Percentiles rank a stretch among this genome's conserved stretches.
These are phyloP conservation scores for Bruchidius siliquastri DNA, from an alignment of 2,888 invertebrate genomes.

Conservation along the genomic window DNA sequence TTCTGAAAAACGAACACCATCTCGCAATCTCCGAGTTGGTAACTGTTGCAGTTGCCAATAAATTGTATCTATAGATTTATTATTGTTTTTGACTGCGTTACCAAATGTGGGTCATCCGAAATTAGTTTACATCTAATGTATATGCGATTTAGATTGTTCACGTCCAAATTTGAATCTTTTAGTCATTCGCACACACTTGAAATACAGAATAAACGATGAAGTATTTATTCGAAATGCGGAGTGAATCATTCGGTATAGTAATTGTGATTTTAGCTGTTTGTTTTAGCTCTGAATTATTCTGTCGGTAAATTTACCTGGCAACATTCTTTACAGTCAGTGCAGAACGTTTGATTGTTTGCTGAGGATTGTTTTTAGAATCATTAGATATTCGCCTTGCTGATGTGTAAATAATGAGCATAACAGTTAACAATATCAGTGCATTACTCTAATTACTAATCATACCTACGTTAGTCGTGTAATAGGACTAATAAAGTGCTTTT, in stretches of 20 bases:
- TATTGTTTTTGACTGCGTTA: too few species aligned
- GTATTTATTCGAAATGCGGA: neutral
- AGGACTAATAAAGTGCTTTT: too few species aligned
- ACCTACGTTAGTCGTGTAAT: too few species aligned
- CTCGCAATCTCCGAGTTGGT: too few species aligned
- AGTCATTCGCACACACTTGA: neutral
- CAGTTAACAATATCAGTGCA: too few species aligned
- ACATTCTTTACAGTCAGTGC: neutral
- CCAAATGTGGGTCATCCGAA: too few species aligned
- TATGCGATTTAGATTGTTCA: neutral
- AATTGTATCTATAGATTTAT: too few species aligned
- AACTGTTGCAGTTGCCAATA: neutral
- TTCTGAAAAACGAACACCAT: too few species aligned
- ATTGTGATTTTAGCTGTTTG: neutral
- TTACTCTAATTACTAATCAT: too few species aligned
- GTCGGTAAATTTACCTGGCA: neutral
- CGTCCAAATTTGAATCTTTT: neutral
- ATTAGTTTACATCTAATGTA: neutral
- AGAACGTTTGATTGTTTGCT: neutral
- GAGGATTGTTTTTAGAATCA: too few species aligned
- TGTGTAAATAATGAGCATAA: too few species aligned
- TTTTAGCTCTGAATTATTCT: neutral
- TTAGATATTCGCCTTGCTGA: too few species aligned
- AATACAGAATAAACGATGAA: neutral
- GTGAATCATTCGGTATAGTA: neutral